Percentiles rank a stretch among this genome's conserved stretches.
phyloP scores from a whole-genome alignment of 2,888 invertebrate genomes.

The Thereva nobilitata region DNA sequence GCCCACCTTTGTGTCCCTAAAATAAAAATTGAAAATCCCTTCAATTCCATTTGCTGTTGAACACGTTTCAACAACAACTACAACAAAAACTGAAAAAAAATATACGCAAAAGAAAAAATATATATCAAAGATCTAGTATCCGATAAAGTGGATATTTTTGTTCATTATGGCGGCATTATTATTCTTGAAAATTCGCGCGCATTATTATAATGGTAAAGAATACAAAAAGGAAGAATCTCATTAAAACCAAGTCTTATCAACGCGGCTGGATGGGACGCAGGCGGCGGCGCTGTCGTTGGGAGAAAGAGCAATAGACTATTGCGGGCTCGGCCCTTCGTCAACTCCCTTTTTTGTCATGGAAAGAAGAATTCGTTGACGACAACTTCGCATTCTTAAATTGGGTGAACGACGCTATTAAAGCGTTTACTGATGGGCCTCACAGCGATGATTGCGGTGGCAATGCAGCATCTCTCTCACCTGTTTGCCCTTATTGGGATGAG shows the following conservation, averaged over 20 bases:
- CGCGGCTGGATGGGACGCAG: no score
- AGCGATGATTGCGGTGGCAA: neutral
- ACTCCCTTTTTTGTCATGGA: slow-evolving; percentile 15
- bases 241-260: slow-evolving; percentile 30
- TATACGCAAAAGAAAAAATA: no score
- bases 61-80: no score
- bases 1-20: no score
- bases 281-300: no score
- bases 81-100: no score
- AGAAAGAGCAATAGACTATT: neutral
- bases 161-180: slow-evolving; percentile 20
- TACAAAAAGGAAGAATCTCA: slow-evolving; percentile 31
- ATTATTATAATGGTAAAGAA: slow-evolving; percentile 26
- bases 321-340: slow-evolving; percentile 27
- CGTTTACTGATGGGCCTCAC: slow-evolving; percentile 43
- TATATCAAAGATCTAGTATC: slow-evolving; percentile 7
- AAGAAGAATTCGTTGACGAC: slow-evolving; percentile 45
- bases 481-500: neutral
- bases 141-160: slow-evolving; percentile 29
- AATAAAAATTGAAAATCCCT: no score
- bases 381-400: slow-evolving; percentile 56
- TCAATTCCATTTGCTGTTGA: no score
- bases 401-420: slow-evolving; percentile 56
- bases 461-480: neutral
- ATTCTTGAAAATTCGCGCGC: slow-evolving; percentile 26